Evolutionary conservation across 2,888 invertebrate genomes (phyloP).

Genomic region (Agrilus mali): DNA sequence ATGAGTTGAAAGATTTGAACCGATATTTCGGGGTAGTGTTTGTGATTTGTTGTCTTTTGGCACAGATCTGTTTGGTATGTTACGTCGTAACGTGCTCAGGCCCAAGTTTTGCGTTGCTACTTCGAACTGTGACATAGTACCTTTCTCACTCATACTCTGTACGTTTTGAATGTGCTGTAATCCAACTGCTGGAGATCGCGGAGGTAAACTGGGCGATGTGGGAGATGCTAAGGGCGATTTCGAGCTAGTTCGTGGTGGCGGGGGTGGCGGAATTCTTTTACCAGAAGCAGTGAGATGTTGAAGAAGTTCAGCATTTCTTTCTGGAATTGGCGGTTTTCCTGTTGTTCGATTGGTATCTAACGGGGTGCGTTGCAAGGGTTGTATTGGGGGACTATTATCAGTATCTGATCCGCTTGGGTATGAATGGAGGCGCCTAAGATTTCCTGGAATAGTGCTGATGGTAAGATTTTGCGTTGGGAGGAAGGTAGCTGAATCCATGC

Average conservation of each 20-base stretch:
- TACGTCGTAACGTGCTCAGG: slow-evolving; percentile 33
- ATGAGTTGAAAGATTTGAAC: slow-evolving; percentile 29
- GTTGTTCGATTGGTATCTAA: slow-evolving; percentile 36
- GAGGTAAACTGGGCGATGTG: slow-evolving; percentile 56
- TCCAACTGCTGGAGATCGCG: slow-evolving; percentile 37
- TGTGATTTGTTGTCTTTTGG: slow-evolving; percentile 31
- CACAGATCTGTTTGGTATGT: slow-evolving; percentile 29
- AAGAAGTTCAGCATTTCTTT: slow-evolving; percentile 65
- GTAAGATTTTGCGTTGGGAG: slow-evolving; percentile 31
- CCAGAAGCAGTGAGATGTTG: slow-evolving; percentile 49
- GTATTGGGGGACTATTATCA: slow-evolving; percentile 63
- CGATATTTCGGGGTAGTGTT: slow-evolving; percentile 33
- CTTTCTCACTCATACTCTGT: slow-evolving; percentile 29
- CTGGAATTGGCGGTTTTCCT: slow-evolving; percentile 69
- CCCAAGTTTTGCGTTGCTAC: slow-evolving; percentile 33
- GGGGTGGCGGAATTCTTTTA: slow-evolving; percentile 76
- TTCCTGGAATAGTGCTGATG: slow-evolving; percentile 36
- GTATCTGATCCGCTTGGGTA: slow-evolving; percentile 80
- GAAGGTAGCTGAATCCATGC: slow-evolving; percentile 39
- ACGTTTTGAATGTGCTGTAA: slow-evolving; percentile 34
- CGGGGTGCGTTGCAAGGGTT: slow-evolving; percentile 37
- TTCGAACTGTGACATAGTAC: slow-evolving; percentile 31
- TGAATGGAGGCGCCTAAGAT: slow-evolving; percentile 65
- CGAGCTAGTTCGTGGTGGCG: slow-evolving; percentile 82
- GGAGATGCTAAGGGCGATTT: slow-evolving; percentile 80